Evolutionary conservation across 2,113 vertebrate species (phyloP).

Genomic region (Pluvianellus socialis): DNA sequence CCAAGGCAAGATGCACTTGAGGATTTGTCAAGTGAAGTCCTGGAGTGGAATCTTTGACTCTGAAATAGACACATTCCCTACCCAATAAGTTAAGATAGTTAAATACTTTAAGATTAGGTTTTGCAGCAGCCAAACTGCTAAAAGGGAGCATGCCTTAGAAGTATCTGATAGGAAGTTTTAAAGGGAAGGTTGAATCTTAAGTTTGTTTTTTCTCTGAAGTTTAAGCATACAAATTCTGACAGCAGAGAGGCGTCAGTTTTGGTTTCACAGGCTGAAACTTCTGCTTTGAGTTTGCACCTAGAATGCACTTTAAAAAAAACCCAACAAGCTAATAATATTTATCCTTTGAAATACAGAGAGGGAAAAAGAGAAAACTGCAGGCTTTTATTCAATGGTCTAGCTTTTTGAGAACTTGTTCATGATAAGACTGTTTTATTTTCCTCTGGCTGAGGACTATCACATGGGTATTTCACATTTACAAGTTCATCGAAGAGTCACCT

Average conservation of each 20-base stretch:
- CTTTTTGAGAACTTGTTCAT: background rate
- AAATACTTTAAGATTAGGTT: background rate
- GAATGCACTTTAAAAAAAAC: background rate
- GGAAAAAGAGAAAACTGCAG: background rate
- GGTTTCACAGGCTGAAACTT: background rate
- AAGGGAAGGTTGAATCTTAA: background rate
- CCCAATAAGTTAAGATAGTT: background rate
- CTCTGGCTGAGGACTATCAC: background rate
- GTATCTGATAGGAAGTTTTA: background rate
- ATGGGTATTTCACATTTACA: background rate
- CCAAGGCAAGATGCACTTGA: background rate
- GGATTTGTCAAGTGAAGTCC: background rate
- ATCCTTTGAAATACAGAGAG: background rate
- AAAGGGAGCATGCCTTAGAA: background rate
- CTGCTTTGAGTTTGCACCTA: background rate
- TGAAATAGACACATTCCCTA: background rate
- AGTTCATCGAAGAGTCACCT: no score
- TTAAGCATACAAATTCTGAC: background rate
- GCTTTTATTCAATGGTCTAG: background rate
- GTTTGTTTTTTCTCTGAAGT: background rate
- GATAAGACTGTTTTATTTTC: background rate
- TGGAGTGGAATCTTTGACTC: background rate
- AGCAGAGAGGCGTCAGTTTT: background rate
- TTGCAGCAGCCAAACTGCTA: background rate
- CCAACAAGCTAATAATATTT: background rate